Evolutionary conservation across 2,888 invertebrate genomes (phyloP).

Genomic region (Chrysodeixis includens): DNA sequence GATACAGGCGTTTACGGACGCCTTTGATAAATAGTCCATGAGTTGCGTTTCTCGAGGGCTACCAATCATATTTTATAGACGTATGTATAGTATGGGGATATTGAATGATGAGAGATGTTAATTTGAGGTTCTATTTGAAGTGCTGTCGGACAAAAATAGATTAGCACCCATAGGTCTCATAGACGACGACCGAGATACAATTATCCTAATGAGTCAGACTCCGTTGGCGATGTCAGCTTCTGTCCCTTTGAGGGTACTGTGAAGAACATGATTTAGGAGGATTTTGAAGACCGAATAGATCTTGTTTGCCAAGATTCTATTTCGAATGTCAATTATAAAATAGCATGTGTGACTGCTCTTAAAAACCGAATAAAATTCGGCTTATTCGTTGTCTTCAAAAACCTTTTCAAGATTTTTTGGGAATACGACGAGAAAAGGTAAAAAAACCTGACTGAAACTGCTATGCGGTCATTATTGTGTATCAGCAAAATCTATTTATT

Average conservation of each 20-base stretch:
- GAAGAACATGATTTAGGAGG: background rate
- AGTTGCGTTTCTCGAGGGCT: slow-evolving; percentile 67
- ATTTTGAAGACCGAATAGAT: background rate
- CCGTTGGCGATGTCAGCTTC: background rate
- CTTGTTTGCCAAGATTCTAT: too few species aligned
- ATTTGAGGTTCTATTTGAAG: slow-evolving; percentile 19
- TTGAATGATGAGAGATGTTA: slow-evolving; percentile 36
- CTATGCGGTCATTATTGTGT: too few species aligned
- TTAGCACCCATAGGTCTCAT: background rate
- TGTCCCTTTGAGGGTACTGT: background rate
- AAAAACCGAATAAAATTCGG: too few species aligned
- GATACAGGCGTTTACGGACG: slow-evolving; percentile 50
- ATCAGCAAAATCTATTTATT: background rate
- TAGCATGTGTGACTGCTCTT: too few species aligned
- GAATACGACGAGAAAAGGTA: too few species aligned
- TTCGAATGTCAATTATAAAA: too few species aligned
- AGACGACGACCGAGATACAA: background rate
- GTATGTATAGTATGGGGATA: slow-evolving; percentile 29
- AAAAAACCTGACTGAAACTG: too few species aligned
- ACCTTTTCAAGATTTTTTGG: too few species aligned
- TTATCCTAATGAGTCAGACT: background rate
- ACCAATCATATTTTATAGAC: slow-evolving; percentile 48
- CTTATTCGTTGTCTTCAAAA: too few species aligned
- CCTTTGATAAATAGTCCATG: slow-evolving; percentile 75
- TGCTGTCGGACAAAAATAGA: background rate